Evolutionary conservation across 1,140 invertebrate genomes (phyloP).

Genomic region (Ditylenchus dipsaci): DNA sequence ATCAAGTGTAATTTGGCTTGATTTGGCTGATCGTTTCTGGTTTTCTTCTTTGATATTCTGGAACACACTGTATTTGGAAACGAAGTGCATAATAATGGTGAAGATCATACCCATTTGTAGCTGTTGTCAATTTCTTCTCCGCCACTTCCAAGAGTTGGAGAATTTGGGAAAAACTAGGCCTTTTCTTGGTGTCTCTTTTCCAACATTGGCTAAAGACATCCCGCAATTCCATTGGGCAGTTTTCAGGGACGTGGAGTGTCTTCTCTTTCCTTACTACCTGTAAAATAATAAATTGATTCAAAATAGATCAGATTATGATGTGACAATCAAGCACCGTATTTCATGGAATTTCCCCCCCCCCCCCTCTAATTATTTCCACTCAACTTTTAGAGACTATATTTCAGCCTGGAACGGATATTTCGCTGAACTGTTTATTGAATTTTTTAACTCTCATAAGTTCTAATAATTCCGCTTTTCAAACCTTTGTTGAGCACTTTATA

Average conservation of each 20-base stretch:
- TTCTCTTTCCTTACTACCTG: conserved; percentile 5
- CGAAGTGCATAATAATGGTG: neutral
- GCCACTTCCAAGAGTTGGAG: conserved; percentile 17
- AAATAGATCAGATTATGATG: no score
- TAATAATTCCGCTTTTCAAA: no score
- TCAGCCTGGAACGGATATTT: no score
- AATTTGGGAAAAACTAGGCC: conserved; percentile 15
- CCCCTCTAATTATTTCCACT: no score
- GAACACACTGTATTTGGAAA: neutral
- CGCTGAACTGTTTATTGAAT: no score
- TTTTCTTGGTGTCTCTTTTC: conserved; percentile 3
- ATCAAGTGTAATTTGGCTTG: neutral
- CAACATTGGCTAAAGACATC: conserved; percentile 20
- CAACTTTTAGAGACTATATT: no score
- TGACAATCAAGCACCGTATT: no score
- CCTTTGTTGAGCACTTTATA: no score
- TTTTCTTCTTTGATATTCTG: neutral
- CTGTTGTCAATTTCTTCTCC: conserved; percentile 21
- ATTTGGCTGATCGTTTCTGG: neutral
- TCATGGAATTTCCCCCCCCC: no score
- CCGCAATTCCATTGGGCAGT: conserved; percentile 14
- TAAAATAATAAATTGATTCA: no score
- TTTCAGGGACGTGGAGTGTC: conserved; percentile 20
- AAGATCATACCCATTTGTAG: conserved; percentile 28
- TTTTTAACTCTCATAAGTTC: no score